Evolutionary conservation across 2,113 vertebrate species (phyloP), one percentile per base, ranked within the genome.

Genomic region (Phaetusa simplex): DNA sequence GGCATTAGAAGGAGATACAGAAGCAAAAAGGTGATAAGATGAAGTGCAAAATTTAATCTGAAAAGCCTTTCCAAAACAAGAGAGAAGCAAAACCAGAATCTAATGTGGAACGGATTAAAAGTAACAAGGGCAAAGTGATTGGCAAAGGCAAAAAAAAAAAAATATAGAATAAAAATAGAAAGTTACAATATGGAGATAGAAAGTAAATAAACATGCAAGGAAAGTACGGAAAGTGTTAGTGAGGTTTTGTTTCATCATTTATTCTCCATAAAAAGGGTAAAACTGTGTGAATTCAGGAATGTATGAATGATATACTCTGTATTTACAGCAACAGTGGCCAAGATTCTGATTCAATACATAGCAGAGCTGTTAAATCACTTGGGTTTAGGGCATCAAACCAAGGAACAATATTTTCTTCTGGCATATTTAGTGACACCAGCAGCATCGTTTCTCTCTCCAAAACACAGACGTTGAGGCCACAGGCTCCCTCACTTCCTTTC

Each of bases 31-130:
- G 36, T 88, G 84, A 20, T 59, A 85, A 94, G 7, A 90, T 29
- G 32, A 93, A 97, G 66, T 58, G 26, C 18, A 94, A 95, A 91
- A 88, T 88, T 77, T 95, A 96, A 91, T 93, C 56, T 88, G 71
- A 93, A 88, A 91, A 91, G 29, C 36, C 53, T 83, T 91, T 82
- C n/a, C 14, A 73, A 91, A 96, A 59, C 45, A 94, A 82, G 36
- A 67, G 22, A 62, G 40, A 89, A 72, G 71, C 65, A 24, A 93
- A 91, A 84, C 2, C 14, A 43, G 15, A 73, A 78, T 61, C 36
- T 74, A 88, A 66, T 72, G 18, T 32, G 22, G 14, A 92, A 84
- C 3, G 19, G 56, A 92, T 83, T 50, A 82, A 94, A 72, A 95
- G 34, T 3, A 67, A 69, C 85, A 77, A 27, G 5, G 20, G 23